Percentiles rank a stretch among this genome's conserved stretches.
phyloP scores from a whole-genome alignment of 1,140 invertebrate species.

The Fopius arisanus region DNA sequence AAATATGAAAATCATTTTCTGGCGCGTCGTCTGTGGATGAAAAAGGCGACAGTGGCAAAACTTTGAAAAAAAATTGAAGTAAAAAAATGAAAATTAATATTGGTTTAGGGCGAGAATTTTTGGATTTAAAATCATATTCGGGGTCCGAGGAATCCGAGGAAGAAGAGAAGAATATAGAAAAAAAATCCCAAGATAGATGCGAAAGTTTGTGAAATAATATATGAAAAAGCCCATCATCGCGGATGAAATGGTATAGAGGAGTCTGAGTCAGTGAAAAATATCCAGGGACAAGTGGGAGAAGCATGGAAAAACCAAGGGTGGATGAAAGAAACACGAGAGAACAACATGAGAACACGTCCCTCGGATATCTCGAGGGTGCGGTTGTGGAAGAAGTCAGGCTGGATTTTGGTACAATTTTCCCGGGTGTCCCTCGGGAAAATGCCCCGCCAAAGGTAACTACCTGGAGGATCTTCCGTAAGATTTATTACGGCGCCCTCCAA shows the following conservation, averaged over 20 bases:
- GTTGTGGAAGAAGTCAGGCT: not conserved
- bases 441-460: slow-evolving; percentile 30
- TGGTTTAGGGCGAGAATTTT: too few species aligned
- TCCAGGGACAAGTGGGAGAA: not conserved
- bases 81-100: too few species aligned
- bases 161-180: too few species aligned
- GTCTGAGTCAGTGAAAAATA: not conserved
- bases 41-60: too few species aligned
- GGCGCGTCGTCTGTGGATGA: too few species aligned
- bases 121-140: too few species aligned
- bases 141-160: too few species aligned
- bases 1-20: too few species aligned
- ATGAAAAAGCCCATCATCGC: not conserved
- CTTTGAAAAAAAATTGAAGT: too few species aligned
- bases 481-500: slow-evolving; percentile 37
- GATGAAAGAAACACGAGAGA: not conserved
- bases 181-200: too few species aligned
- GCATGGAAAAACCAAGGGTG: not conserved
- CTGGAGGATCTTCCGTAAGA: slow-evolving; percentile 38
- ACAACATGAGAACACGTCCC: not conserved
- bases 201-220: not conserved
- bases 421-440: slow-evolving; percentile 34
- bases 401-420: slow-evolving; percentile 16
- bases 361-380: slow-evolving; percentile 7
- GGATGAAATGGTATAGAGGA: not conserved